Conservation (phyloP, 1,140 invertebrate genomes). For the Asbolus verrucosus region DNA sequence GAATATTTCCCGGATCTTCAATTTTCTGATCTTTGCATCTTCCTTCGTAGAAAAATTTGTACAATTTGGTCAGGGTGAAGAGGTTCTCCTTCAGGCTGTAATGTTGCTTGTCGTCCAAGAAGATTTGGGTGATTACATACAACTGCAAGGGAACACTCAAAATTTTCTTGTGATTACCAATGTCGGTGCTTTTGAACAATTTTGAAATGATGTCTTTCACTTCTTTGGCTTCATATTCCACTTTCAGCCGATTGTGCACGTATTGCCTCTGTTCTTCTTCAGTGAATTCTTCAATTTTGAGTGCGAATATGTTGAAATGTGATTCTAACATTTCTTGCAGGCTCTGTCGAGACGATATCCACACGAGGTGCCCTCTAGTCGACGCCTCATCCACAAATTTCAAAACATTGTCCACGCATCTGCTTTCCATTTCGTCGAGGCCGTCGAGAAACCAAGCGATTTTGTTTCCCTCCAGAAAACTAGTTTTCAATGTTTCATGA, state of each 20-base stretch:
- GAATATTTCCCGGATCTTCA: too few relatives aligned
- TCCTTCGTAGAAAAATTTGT: neutral
- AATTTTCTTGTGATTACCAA: neutral
- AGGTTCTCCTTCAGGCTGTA: neutral
- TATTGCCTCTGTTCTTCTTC: neutral
- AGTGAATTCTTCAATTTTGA: neutral
- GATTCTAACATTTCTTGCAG: neutral
- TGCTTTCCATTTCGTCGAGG: conserved; percentile 3
- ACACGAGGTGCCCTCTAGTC: neutral
- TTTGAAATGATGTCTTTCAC: neutral
- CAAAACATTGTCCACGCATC: neutral
- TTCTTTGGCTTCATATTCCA: neutral
- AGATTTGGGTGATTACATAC: conserved; percentile 1
- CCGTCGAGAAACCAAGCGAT: conserved; percentile 1
- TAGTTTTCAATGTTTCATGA: neutral
- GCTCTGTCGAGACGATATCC: neutral
- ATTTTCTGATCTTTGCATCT: neutral
- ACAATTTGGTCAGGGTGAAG: conserved; percentile 11
- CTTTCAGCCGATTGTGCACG: neutral
- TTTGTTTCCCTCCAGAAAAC: neutral
- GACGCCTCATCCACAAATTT: neutral
- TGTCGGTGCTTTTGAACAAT: neutral
- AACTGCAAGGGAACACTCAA: conserved; percentile 6
- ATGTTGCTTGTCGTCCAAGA: neutral
- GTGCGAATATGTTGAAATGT: neutral